phyloP scores from a whole-genome alignment of 2,797 vertebrate genomes.

The Lepilemur ruficaudatus region DNA sequence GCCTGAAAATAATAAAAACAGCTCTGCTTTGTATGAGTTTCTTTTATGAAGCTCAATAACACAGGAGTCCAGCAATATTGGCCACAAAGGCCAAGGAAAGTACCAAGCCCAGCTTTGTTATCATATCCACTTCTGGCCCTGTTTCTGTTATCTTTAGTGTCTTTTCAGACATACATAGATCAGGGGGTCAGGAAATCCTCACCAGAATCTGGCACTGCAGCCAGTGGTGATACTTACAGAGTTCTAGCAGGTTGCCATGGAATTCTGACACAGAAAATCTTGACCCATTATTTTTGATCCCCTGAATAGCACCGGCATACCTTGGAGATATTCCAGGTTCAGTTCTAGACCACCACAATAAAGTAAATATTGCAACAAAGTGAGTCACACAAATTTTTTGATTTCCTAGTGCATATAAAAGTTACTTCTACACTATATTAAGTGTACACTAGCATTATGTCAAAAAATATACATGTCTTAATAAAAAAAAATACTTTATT shows the following conservation, averaged over 20 bases:
- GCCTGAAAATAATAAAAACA: conserved; percentile 63
- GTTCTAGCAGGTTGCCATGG: neutral
- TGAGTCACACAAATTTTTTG: neutral
- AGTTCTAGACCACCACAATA: neutral
- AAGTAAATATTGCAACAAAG: neutral
- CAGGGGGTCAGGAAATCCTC: neutral
- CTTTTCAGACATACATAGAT: neutral
- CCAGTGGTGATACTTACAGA: neutral
- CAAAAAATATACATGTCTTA: neutral
- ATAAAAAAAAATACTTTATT: neutral
- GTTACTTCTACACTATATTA: neutral
- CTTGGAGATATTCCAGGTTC: neutral
- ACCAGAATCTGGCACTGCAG: neutral
- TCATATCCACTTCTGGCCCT: neutral
- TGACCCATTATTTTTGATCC: neutral
- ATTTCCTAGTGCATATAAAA: neutral
- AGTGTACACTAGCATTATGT: neutral
- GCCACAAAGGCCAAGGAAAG: neutral
- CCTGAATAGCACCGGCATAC: neutral
- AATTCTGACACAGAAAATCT: neutral
- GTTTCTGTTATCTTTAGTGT: neutral
- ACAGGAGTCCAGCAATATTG: neutral
- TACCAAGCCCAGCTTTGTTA: neutral
- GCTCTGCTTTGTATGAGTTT: conserved; percentile 59
- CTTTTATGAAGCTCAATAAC: conserved; percentile 34